Percentiles rank a stretch among this genome's conserved stretches.
Evolutionary conservation across 2,888 invertebrate genomes (phyloP).

Genomic region (Ophion ventricosus): DNA sequence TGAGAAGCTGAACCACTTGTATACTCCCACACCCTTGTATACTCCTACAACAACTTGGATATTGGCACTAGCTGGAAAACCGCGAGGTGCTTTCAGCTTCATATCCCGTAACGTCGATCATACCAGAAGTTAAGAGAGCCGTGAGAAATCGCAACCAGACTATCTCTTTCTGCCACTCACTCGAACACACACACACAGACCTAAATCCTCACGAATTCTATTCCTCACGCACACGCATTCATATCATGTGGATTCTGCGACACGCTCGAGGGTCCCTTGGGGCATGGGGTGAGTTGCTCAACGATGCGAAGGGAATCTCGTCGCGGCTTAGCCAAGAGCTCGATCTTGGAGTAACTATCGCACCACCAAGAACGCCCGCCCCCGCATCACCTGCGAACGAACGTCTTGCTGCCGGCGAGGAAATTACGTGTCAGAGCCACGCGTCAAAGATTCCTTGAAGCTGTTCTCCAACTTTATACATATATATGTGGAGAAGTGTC

Average conservation of each 20-base stretch:
- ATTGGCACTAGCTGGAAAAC: neutral
- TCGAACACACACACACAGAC: constrained; percentile 2
- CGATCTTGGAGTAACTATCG: constrained; percentile 54
- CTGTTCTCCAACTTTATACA: constrained; percentile 53
- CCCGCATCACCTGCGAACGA: constrained; percentile 21
- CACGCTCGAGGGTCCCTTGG: constrained; percentile 30
- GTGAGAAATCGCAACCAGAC: constrained; percentile 54
- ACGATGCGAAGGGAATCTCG: constrained; percentile 45
- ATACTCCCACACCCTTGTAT: too few species aligned
- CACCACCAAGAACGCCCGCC: constrained; percentile 37
- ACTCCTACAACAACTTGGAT: neutral
- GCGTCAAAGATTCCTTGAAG: constrained; percentile 72
- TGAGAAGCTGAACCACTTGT: too few species aligned
- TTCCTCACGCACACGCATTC: neutral
- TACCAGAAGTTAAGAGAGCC: constrained; percentile 33
- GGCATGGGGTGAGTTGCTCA: constrained; percentile 29
- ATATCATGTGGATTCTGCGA: neutral
- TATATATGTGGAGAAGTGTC: neutral
- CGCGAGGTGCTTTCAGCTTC: constrained; percentile 46
- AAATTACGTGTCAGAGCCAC: constrained; percentile 75
- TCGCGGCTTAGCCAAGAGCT: constrained; percentile 53
- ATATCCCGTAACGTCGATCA: constrained; percentile 64
- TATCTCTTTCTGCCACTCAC: constrained; percentile 42
- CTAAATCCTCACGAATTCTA: neutral
- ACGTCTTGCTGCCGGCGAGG: constrained; percentile 69